Conservation (phyloP, 2,797 vertebrate genomes). For the Catostomus latipinnis region DNA sequence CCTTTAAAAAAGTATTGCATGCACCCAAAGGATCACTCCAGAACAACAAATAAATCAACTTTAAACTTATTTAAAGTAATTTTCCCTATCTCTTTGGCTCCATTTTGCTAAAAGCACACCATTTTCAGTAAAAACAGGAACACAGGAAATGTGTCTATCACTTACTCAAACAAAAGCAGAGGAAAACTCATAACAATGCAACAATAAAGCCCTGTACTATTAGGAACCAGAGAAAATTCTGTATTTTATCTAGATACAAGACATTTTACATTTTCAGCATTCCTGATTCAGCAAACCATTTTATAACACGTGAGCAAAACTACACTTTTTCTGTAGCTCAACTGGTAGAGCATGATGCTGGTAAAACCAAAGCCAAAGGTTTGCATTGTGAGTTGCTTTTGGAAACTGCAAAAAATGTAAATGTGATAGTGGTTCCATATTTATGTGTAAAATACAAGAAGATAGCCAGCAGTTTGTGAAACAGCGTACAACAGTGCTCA, state of each 20-base stretch:
- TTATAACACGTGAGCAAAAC: no score
- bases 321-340: no score
- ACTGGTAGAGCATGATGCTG: no score
- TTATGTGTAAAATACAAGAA: background rate
- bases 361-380: no score
- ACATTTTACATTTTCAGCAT: constrained; percentile 8
- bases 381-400: no score
- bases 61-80: background rate
- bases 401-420: no score
- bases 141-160: background rate
- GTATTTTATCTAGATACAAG: background rate
- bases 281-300: background rate
- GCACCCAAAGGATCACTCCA: constrained; percentile 36
- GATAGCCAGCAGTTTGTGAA: background rate
- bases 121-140: constrained; percentile 29
- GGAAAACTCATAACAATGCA: background rate
- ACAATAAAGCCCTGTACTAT: background rate
- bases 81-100: constrained; percentile 20
- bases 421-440: background rate
- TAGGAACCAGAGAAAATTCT: background rate
- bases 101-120: background rate
- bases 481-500: background rate
- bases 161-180: background rate
- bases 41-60: constrained; percentile 46
- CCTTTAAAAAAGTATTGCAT: constrained; percentile 21